These are phyloP conservation scores for Papilio xuthus DNA, from an alignment of 1,140 invertebrate species.

Conservation along the genomic window DNA sequence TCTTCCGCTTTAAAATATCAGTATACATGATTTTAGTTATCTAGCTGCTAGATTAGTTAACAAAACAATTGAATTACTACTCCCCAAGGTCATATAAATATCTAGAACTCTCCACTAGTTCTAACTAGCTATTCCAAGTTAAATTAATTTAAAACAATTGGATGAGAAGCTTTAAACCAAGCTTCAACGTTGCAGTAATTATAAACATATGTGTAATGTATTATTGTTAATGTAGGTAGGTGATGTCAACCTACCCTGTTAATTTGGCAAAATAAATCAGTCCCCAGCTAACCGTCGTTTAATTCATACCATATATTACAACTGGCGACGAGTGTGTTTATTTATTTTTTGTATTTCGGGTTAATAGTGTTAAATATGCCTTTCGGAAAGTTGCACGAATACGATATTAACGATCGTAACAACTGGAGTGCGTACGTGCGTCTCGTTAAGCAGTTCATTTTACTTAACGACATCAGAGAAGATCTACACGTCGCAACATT, in stretches of 20 bases:
- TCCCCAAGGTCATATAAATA: neutral
- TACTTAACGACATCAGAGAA: slow-evolving; percentile 42
- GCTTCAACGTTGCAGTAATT: neutral
- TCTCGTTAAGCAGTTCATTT: slow-evolving; percentile 46
- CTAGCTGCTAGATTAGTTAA: too few relatives aligned
- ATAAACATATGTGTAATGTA: too few relatives aligned
- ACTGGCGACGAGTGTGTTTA: neutral
- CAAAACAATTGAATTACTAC: too few relatives aligned
- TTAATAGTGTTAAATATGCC: neutral
- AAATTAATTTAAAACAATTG: neutral
- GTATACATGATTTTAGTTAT: too few relatives aligned
- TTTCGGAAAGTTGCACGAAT: slow-evolving; percentile 2
- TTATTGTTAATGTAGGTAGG: too few relatives aligned
- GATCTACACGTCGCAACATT: slow-evolving; percentile 44
- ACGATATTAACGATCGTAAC: neutral
- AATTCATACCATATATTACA: neutral
- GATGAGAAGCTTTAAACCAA: neutral
- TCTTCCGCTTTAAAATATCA: too few relatives aligned
- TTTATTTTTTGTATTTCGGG: neutral
- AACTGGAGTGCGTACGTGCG: slow-evolving; percentile 49
- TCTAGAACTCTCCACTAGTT: too few relatives aligned
- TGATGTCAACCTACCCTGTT: too few relatives aligned
- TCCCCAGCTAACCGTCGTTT: too few relatives aligned
- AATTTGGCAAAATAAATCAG: too few relatives aligned
- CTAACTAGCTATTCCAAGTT: neutral